Evolutionary conservation across 2,113 vertebrate species (phyloP), one percentile per base, ranked within the genome.

Genomic region (Syngnathoides biaculeatus): DNA sequence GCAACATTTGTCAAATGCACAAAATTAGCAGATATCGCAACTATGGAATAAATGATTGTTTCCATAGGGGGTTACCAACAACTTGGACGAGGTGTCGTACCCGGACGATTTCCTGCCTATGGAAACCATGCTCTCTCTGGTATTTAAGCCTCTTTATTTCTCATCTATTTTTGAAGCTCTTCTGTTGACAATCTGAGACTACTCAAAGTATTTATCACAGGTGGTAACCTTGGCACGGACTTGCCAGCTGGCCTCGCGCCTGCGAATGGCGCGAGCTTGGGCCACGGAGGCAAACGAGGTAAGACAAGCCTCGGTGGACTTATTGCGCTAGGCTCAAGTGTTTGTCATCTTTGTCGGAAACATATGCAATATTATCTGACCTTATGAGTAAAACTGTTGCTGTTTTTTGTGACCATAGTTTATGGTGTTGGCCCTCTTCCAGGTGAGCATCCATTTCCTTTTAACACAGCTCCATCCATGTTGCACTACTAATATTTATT

Each of bases 241-340:
- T 61, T 84, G 47, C 60, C 26, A 1, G 11, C 87, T 20, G 82
- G 86, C 2, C 62, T 79, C n/a, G 40, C 22, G 10, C 38, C 27
- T 0, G 26, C 81, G 9, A 85, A 88, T 5, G 86, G 89, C 68
- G 40, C 77, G 53, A 66, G 78, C 3, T 15, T 80, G 50, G 81
- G 79, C 27, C 89, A 89, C 0, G 77, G 48, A 38, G 84, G 65
- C 7, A 90, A 81, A 69, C 88, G 76, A 24, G 84, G 83, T 90
- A 61, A 87, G 85, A 65, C 20, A 24, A 26, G 24, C 15, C 42
- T 9, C 26, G 22, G 22, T 63, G 24, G 56, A 35, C 27, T 7
- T 58, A 15, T 35, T 19, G 15, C 45, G 19, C 26, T 1, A 2
- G 3, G 20, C 30, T 38, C 19, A 5, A 57, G 53, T 26, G 56